Evolutionary conservation across 1,140 invertebrate species (phyloP), one percentile per base, ranked within the genome.

Genomic region (Drosophila varians): DNA sequence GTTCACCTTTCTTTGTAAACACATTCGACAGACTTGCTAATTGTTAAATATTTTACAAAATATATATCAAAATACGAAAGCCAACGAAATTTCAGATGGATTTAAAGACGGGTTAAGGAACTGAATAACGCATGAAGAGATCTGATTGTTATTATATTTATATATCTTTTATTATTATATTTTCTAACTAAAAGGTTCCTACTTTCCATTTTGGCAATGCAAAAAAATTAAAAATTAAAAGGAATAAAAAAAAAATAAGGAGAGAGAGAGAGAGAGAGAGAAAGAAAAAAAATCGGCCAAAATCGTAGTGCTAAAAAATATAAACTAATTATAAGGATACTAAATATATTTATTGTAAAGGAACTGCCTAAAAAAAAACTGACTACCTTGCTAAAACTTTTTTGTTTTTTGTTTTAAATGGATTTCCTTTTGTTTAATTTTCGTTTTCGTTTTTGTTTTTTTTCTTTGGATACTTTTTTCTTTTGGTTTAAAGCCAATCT

Each of bases 71-170:
- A 23, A 40, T 21, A 16, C 11, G 25, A 36, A 57, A 11, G 23
- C 6, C 19, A 12, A 19, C 19, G 9, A 26, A 26, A 7, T 26
- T 8, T 8, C 5, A 26, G 7, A 8, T 28, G 8, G 7, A 9
- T 28, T 28, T 9, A 28, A 9, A 23, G 26, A 28, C 6, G 9
- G 28, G 28, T 31, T 31, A 31, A n/a, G 18, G 46, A 49, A 49
- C 61, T 58, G 62, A 82, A 77, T 73, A 82, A 77, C 57, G 69
- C 73, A 75, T 75, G 55, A 80, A 75, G 31, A 18, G 11, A 75
- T 66, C 40, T 26, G 42, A 53, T 62, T 57, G 52, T 55, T 64
- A 21, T 36, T 12, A 26, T 45, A 16, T 45, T 45, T 36, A 36
- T 57, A 36, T 1, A 19, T 48, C 16, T 36, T 6, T 7, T 0